A percentile compares a stretch with the other conserved stretches of the same genome.
Evolutionary conservation across 2,888 invertebrate genomes (phyloP).

Genomic region (Xanthia togata): DNA sequence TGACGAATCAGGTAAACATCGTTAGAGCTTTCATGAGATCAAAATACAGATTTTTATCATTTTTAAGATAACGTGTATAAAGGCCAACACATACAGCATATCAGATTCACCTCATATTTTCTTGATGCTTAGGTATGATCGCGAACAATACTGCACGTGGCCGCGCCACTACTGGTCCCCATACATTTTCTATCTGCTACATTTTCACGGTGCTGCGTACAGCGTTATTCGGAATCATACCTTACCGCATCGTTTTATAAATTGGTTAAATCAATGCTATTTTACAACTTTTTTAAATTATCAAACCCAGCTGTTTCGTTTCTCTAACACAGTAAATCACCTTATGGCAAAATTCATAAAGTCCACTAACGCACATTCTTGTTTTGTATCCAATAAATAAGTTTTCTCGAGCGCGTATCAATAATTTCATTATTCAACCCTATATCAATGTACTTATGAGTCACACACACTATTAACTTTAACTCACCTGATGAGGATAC

Average conservation of each 20-base stretch:
- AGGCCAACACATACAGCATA: conserved; percentile 1
- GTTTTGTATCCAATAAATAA: neutral
- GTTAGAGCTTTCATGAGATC: neutral
- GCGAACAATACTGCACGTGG: too few relatives aligned
- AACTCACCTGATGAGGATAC: conserved; percentile 94
- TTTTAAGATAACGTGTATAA: neutral
- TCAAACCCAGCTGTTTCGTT: neutral
- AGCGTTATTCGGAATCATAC: too few relatives aligned
- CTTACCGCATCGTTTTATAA: neutral
- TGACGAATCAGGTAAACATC: conserved; percentile 1
- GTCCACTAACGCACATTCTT: neutral
- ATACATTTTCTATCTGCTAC: too few relatives aligned
- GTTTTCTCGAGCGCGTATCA: neutral
- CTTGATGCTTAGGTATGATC: neutral
- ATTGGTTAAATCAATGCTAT: neutral
- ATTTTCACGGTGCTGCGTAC: too few relatives aligned
- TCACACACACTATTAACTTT: neutral
- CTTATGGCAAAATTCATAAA: neutral
- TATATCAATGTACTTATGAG: neutral
- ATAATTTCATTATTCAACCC: conserved; percentile 3
- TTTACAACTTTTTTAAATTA: neutral
- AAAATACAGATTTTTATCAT: conserved; percentile 3
- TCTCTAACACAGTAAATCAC: neutral
- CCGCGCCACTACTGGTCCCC: too few relatives aligned
- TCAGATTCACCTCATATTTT: neutral